Conservation (phyloP, 92 coral and sea anemone genomes). For the Meandrina meandrites region DNA sequence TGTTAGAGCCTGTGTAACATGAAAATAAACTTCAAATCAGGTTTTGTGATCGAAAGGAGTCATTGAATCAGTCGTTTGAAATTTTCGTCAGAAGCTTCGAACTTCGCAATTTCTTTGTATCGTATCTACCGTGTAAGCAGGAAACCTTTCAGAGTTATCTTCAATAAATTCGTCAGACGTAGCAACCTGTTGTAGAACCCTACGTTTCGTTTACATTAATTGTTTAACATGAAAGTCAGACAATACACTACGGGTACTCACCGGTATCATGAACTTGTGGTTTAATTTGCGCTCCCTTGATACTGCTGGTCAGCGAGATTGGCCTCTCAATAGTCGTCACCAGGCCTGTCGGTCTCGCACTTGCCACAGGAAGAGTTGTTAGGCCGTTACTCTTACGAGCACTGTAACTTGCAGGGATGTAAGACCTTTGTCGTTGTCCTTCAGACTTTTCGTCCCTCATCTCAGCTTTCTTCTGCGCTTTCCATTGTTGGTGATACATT, state of each 20-base stretch:
- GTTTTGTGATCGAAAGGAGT: background rate
- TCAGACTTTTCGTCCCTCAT: background rate
- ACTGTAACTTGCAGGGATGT: conserved; percentile 16
- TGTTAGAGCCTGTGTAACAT: background rate
- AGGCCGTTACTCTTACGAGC: background rate
- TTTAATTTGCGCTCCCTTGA: conserved; percentile 1
- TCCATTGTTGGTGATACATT: conserved; percentile 43
- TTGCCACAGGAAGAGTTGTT: background rate
- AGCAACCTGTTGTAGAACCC: conserved; percentile 10
- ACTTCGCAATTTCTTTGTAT: background rate
- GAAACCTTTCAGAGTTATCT: background rate
- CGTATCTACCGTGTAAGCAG: background rate
- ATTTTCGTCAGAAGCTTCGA: background rate
- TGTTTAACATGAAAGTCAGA: conserved; percentile 9
- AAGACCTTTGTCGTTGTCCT: conserved; percentile 14
- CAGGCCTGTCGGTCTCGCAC: background rate
- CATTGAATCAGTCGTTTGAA: background rate
- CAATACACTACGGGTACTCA: conserved; percentile 31
- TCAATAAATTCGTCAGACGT: background rate
- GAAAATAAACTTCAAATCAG: background rate
- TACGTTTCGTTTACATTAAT: background rate
- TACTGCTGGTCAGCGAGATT: conserved; percentile 10
- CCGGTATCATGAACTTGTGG: conserved; percentile 20
- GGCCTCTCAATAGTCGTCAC: background rate
- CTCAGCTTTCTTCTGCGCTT: conserved; percentile 11